Evolutionary conservation across 2,797 vertebrate genomes (phyloP), one percentile per base, ranked within the genome.

Genomic region (Sardinella longiceps): DNA sequence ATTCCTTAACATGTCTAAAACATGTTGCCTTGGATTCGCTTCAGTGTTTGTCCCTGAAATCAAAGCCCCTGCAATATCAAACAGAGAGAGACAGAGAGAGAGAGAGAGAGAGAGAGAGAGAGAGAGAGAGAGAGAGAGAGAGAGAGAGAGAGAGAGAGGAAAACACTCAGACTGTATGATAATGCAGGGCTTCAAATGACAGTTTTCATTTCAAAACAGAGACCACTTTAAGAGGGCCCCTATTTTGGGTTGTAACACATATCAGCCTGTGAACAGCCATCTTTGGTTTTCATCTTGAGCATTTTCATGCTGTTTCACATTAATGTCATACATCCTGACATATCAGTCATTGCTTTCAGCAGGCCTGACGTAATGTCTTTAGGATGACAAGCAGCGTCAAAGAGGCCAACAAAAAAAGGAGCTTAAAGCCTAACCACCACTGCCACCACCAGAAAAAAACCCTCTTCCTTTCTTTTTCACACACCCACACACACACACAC

Each of bases 311-410:
- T 81, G 82, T 60, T 87, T 87, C 88, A 89, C 83, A 66, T 91
- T 89, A 87, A 90, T 87, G 87, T 90, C 88, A 86, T 60, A 85
- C 89, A 85, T 88, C 70, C 89, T 89, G 90, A 89, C 88, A 66
- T 89, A 88, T 92, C 89, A 88, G 90, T 91, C 90, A 88, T 86
- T 88, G 84, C 90, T 88, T 92, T 87, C 60, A 30, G 37, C 33
- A 39, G 28, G 53, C 88, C 87, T 89, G 90, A 91, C 88, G 88
- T 89, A 89, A 92, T 89, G 86, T 89, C 33, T 92, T 83, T 88
- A 50, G 82, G 87, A 83, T 87, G 84, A 80, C 74, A 85, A 86
- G 33, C 33, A 74, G 1, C 18, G 33, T 70, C 33, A 51, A 43
- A 58, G 45, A 18, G 6, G 28, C n/a, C 66, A 56, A 58, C 60